A percentile compares a stretch with the other conserved stretches of the same genome.
Evolutionary conservation across 1,140 invertebrate species (phyloP).

Genomic region (Babylonia areolata): DNA sequence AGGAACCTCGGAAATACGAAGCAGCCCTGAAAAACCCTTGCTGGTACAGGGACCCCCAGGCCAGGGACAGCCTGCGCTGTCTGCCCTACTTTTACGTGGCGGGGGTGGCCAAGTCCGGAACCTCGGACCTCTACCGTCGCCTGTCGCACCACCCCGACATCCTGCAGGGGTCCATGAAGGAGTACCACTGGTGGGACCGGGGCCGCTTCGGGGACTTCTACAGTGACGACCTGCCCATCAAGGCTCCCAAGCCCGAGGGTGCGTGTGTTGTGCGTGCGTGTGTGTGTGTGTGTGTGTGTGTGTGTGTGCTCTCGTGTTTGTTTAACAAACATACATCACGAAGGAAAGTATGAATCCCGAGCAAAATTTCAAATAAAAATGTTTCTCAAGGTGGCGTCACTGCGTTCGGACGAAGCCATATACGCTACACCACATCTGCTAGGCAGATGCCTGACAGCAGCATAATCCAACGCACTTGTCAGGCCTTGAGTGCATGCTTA

Average conservation of each 20-base stretch:
- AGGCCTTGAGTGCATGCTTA: no score
- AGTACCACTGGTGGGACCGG: constrained; percentile 39
- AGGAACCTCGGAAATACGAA: background rate
- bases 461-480: no score
- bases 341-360: no score
- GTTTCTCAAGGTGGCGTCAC: no score
- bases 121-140: constrained; percentile 45
- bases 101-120: constrained; percentile 51
- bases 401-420: no score
- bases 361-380: no score
- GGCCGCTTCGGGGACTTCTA: constrained; percentile 18
- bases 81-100: constrained; percentile 54
- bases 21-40: constrained; percentile 11
- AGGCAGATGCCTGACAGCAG: no score
- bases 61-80: constrained; percentile 31
- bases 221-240: constrained; percentile 8
- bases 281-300: no score
- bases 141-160: constrained; percentile 44
- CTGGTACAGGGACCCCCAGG: background rate
- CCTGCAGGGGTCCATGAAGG: constrained; percentile 32
- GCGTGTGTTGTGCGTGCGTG: background rate
- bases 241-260: background rate
- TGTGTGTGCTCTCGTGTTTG: no score
- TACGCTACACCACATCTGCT: no score
- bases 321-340: no score